Evolutionary conservation across 2,888 invertebrate genomes (phyloP), one percentile per base, ranked within the genome.

Genomic region (Brachylomia viminalis): DNA sequence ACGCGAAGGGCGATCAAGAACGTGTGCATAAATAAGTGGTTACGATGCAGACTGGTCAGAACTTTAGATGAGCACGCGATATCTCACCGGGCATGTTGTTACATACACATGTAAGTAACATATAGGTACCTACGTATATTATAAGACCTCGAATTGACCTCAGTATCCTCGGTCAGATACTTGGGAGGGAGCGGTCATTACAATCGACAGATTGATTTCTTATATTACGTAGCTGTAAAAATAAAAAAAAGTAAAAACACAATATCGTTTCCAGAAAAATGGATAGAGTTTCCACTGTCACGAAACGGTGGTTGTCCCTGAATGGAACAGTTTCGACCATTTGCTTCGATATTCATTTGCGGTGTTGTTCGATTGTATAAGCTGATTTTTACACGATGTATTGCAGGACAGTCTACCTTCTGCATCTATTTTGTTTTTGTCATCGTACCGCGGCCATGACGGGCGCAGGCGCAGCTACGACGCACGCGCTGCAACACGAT

Each of bases 401-500:
- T 33, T 66, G n/a, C 20, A 15, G 6, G 0, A 13, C 11, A 61
- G 74, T 80, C 23, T 27, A 70, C 86, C 86, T 83, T 83, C 78
- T 83, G 86, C 42, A 38, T 42, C 5, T 58, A 54, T 74, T 66
- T 91, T 90, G 91, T 86, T 65, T 69, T 90, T 90, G 92, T 87
- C 87, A 77, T 76, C 83, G 81, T 78, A 72, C 86, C 84, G 83
- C 78, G 69, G 87, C 77, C 82, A 83, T 86, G 73, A 13, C 77
- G 59, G 59, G 42, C 86, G 86, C 86, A 84, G 77, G 86, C 83
- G 83, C 83, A 70, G 54, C 61, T 86, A 86, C 83, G 75, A 75
- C 81, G 78, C 88, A 87, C 72, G 71, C 88, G 87, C 86, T 88
- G 86, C 86, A 87, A 82, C 70, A 84, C 75, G 82, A 86, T 86